A percentile compares a stretch with the other conserved stretches of the same genome.
These are phyloP conservation scores for Leptogaster cylindrica DNA, from an alignment of 2,888 invertebrate genomes.

Conservation along the genomic window DNA sequence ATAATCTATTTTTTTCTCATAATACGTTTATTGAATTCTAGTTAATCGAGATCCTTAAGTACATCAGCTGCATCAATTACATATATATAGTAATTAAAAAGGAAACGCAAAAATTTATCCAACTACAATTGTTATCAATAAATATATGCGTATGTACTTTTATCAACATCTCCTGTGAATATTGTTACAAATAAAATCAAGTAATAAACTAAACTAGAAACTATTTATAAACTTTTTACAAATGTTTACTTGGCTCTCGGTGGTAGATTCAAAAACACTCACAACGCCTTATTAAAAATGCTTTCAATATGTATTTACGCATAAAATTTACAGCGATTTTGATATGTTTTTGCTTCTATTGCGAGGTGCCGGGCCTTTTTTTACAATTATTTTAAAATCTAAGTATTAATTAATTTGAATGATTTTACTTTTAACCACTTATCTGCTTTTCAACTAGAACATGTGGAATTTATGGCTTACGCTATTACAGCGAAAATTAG, in stretches of 20 bases:
- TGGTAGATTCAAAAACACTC: constrained; percentile 38
- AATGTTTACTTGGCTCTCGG: constrained; percentile 29
- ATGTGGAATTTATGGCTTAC: constrained; percentile 23
- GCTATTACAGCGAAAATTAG: constrained; percentile 20
- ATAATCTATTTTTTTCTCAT: constrained; percentile 30
- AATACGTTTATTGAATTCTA: constrained; percentile 34
- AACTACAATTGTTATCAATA: constrained; percentile 30
- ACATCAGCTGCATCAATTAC: constrained; percentile 26
- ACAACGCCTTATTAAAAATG: constrained; percentile 19
- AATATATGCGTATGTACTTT: constrained; percentile 30
- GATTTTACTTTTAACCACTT: constrained; percentile 39
- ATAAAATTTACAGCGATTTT: not conserved
- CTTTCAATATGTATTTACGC: not conserved
- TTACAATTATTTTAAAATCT: constrained; percentile 18
- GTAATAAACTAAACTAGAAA: constrained; percentile 19
- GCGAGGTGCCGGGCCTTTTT: too few relatives aligned
- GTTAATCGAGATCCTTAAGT: constrained; percentile 32
- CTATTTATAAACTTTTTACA: constrained; percentile 32
- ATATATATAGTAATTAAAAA: constrained; percentile 29
- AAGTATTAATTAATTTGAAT: constrained; percentile 31
- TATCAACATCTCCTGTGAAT: constrained; percentile 25
- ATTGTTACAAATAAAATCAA: constrained; percentile 26
- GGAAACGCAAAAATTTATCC: constrained; percentile 20
- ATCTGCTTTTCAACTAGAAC: constrained; percentile 4
- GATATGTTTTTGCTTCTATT: constrained; percentile 32